Conservation (phyloP, 2,888 invertebrate genomes). For the Mythimna vitellina region DNA sequence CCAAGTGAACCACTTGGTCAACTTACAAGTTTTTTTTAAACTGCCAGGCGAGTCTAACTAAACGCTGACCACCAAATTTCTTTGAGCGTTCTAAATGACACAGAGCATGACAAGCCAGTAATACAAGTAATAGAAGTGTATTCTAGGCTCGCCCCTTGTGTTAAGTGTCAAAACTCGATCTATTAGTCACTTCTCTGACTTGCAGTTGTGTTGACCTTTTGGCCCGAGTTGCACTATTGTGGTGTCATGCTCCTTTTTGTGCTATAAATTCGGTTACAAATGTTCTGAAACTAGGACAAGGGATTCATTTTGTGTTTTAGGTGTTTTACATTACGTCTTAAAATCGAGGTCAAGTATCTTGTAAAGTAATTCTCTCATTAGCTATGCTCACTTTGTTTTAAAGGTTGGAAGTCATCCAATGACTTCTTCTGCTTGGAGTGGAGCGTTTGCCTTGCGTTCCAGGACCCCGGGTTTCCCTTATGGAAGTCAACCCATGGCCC, state of each 20-base stretch:
- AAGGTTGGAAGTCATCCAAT: too few species aligned
- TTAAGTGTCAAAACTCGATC: conserved; percentile 67
- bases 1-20: background rate
- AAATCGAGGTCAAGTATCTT: background rate
- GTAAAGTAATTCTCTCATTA: background rate
- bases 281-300: conserved; percentile 29
- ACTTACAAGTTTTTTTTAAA: conserved; percentile 15
- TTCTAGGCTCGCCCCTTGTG: conserved; percentile 32
- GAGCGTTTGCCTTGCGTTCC: too few species aligned
- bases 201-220: conserved; percentile 63
- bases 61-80: conserved; percentile 8
- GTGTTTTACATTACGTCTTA: background rate
- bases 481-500: too few species aligned
- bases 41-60: conserved; percentile 2
- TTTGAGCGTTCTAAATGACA: conserved; percentile 44
- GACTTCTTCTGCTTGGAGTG: too few species aligned
- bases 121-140: conserved; percentile 30
- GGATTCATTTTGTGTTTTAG: conserved; percentile 14
- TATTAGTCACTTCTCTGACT: conserved; percentile 66
- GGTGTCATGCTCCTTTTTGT: conserved; percentile 48
- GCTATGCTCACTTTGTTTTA: too few species aligned
- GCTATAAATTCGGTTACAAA: conserved; percentile 33
- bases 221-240: conserved; percentile 47
- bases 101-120: conserved; percentile 39
- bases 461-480: too few species aligned